These are phyloP conservation scores for Zele albiditarsus DNA, from an alignment of 2,888 invertebrate species.

Conservation along the genomic window DNA sequence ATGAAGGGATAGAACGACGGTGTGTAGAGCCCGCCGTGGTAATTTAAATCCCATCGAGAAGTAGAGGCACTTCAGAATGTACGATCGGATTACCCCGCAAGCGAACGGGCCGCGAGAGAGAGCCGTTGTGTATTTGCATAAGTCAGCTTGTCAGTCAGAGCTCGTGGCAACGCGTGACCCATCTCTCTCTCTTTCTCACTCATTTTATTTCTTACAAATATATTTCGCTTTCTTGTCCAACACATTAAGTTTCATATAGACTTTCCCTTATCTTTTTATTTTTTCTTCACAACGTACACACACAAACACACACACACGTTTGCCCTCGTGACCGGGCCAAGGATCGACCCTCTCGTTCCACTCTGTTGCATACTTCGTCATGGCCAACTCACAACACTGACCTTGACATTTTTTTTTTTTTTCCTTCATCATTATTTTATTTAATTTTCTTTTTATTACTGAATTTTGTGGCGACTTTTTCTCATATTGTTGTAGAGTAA, in stretches of 20 bases:
- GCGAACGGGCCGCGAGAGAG: conserved; percentile 30
- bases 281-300: not conserved
- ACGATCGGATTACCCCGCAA: conserved; percentile 45
- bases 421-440: not conserved
- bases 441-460: too few relatives aligned
- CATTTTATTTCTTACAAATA: not conserved
- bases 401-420: conserved; percentile 13
- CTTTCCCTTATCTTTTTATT: not conserved
- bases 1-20: conserved; percentile 28
- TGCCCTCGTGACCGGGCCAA: conserved; percentile 49
- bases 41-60: conserved; percentile 43
- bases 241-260: not conserved
- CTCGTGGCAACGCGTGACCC: conserved; percentile 70
- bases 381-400: conserved; percentile 21
- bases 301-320: conserved; percentile 34
- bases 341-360: conserved; percentile 37
- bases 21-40: conserved; percentile 24
- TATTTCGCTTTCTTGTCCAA: conserved; percentile 43
- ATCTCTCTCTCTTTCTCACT: conserved; percentile 50
- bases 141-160: conserved; percentile 72
- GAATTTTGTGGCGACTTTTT: too few relatives aligned
- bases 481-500: too few relatives aligned
- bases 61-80: conserved; percentile 46
- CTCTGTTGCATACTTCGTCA: conserved; percentile 18
- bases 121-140: conserved; percentile 68